Conservation (phyloP, 2,888 invertebrate species). For the Phymatocera aterrima region DNA sequence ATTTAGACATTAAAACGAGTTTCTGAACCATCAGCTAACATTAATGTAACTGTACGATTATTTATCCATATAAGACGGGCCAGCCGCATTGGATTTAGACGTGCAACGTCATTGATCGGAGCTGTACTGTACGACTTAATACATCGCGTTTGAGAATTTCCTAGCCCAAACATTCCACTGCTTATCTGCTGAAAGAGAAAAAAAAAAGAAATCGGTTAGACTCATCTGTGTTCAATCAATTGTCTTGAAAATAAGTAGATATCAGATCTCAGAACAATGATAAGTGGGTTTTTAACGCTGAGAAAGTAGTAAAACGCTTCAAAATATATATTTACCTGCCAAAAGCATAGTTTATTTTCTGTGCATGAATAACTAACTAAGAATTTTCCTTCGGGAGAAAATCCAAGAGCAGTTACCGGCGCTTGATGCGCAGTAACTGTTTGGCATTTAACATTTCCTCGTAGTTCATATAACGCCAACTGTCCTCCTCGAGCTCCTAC, state of each 20-base stretch:
- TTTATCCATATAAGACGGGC: conserved; percentile 98
- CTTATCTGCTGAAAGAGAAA: conserved; percentile 77
- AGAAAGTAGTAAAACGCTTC: too few species aligned
- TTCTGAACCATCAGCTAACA: conserved; percentile 97
- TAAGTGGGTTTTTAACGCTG: neutral
- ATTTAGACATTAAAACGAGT: conserved; percentile 87
- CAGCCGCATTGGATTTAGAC: conserved; percentile 91
- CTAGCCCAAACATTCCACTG: conserved; percentile 96
- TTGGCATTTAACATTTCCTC: conserved; percentile 94
- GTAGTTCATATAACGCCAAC: conserved; percentile 95
- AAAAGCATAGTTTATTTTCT: conserved; percentile 97
- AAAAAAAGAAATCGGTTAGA: neutral
- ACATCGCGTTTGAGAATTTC: conserved; percentile 97
- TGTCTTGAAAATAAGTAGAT: neutral
- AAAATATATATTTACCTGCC: conserved; percentile 94
- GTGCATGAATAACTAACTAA: conserved; percentile 96
- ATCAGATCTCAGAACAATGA: neutral
- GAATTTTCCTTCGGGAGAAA: conserved; percentile 98
- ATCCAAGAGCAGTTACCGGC: conserved; percentile 93
- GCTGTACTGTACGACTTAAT: conserved; percentile 96
- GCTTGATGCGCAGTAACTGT: conserved; percentile 93
- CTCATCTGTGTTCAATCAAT: neutral
- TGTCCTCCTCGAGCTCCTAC: conserved; percentile 96
- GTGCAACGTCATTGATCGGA: conserved; percentile 91
- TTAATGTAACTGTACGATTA: conserved; percentile 92